Base-by-base conservation (phyloP, 2,888 invertebrate genomes). In the Escarpia spicata region DNA sequence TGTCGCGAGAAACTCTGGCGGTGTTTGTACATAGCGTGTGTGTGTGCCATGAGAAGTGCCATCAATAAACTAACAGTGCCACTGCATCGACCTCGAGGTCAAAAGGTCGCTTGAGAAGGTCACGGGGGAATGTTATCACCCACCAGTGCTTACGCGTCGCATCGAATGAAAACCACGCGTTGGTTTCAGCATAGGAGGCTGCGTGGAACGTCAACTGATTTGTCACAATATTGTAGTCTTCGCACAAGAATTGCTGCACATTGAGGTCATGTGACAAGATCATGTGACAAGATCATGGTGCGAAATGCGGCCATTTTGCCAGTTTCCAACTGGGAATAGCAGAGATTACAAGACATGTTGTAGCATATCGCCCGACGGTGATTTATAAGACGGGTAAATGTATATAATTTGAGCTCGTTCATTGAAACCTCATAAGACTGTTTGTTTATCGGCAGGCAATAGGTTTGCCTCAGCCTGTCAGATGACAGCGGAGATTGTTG, bases 391-490 rank as follows among this genome's bases (percentile, higher is more conserved):
- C 75, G 75, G 75, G 75, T 75, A 75, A 75, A 75, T 75, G 75
- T 75, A 75, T n/a, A 75, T 75, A 75, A 75, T 75, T 75, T 75
- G 75, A 75, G 75, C 75, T 75, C 75, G n/a, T 75, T 75, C 26
- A 26, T 75, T n/a, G 75, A 75, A 75, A 75, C 75, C 75, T 75
- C 75, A 75, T 26, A 26, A 19, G 75, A 75, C 75, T 75, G 75
- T 75, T 75, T 75, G 19, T 75, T 52, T 52, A 52, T 52, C 52
- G 15, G 15, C 52, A 52, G 52, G 52, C 52, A 15, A 52, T 9
- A 52, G 15, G 12, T 12, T 52, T 52, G 52, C 52, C 52, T 4
- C 9, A 52, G 52, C 52, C n/a, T 26, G 75, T 75, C 75, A n/a
- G 19, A 75, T 26, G 75, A 26, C 75, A 75, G 52, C 52, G 10